These are phyloP conservation scores for Coleophora deauratella DNA, from an alignment of 2,888 invertebrate species.

Conservation along the genomic window DNA sequence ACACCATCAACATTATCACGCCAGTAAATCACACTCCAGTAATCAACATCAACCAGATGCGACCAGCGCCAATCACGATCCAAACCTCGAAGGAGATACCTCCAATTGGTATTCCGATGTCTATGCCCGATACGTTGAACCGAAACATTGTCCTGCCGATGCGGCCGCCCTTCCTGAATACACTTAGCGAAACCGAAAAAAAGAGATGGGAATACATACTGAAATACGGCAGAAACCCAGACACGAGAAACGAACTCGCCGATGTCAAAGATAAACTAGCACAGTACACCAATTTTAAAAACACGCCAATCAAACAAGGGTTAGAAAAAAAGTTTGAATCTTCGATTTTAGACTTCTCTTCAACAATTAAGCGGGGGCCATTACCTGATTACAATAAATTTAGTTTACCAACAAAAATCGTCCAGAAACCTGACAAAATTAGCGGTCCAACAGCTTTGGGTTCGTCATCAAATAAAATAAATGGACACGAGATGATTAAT, in stretches of 20 bases:
- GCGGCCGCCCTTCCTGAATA: conserved; percentile 11
- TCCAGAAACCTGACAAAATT: no score
- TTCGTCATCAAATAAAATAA: no score
- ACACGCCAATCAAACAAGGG: not conserved
- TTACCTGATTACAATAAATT: no score
- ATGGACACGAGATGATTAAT: no score
- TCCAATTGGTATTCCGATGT: conserved; percentile 40
- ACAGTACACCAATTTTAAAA: conserved; percentile 1
- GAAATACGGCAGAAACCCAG: conserved; percentile 4
- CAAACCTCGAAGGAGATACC: conserved; percentile 46
- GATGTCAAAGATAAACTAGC: not conserved
- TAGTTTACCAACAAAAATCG: no score
- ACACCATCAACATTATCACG: no score
- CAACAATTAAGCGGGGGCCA: no score
- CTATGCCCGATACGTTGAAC: conserved; percentile 30
- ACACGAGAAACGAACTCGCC: not conserved
- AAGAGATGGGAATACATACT: conserved; percentile 3
- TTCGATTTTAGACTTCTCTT: no score
- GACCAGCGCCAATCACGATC: conserved; percentile 24
- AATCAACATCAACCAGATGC: not conserved
- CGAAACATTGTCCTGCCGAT: conserved; percentile 46
- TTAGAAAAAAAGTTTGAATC: not conserved
- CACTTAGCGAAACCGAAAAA: conserved; percentile 1
- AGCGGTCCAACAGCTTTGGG: no score
- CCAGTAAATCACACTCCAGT: not conserved